Conservation (phyloP, 2,113 vertebrate genomes). For the Miniopterus natalensis region DNA sequence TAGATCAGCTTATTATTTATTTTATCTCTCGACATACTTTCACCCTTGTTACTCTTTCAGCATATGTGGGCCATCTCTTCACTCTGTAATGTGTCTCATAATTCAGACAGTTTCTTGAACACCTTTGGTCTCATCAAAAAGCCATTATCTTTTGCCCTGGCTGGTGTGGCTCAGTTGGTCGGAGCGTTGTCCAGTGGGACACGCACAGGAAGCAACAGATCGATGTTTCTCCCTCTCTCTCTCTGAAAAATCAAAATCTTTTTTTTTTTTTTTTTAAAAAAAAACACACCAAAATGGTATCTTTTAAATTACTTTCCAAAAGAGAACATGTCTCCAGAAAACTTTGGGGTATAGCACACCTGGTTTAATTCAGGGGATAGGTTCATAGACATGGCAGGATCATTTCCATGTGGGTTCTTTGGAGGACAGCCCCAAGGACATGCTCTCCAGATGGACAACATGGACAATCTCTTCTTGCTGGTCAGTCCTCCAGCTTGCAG, state of each 20-base stretch:
- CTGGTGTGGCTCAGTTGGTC: background rate
- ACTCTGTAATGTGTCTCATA: background rate
- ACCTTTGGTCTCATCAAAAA: background rate
- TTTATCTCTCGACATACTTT: background rate
- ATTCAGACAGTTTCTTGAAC: background rate
- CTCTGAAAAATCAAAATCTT: background rate
- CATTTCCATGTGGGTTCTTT: background rate
- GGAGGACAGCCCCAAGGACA: background rate
- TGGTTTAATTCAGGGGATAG: background rate
- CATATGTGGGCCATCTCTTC: background rate
- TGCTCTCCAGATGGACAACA: background rate
- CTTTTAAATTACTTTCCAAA: background rate
- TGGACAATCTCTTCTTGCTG: background rate
- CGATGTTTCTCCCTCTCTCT: too few species aligned
- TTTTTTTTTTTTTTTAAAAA: too few species aligned
- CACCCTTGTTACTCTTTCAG: background rate
- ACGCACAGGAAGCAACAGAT: background rate
- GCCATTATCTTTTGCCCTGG: background rate
- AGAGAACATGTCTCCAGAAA: background rate
- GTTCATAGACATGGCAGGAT: background rate
- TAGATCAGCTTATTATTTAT: background rate
- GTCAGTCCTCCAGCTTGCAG: background rate
- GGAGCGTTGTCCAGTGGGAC: background rate
- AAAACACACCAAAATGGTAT: background rate
- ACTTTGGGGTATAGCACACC: background rate